A percentile compares a stretch with the other conserved stretches of the same genome.
These are phyloP conservation scores for Xanthorhoe spadicearia DNA, from an alignment of 2,888 invertebrate genomes.

Conservation along the genomic window DNA sequence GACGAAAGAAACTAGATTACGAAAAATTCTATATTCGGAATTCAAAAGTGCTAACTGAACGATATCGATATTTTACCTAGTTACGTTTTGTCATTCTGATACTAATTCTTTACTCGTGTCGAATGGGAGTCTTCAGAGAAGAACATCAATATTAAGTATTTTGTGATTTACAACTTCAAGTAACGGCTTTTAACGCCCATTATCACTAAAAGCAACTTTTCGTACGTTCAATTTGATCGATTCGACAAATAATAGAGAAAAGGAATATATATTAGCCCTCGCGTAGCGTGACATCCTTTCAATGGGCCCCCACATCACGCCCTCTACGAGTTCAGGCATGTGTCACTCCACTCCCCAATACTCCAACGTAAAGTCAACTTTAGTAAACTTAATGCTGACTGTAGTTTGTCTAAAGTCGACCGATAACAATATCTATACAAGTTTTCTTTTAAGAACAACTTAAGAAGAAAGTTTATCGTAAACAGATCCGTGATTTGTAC, in stretches of 20 bases:
- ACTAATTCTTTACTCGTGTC: too few relatives aligned
- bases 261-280: constrained; percentile 67
- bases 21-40: background rate
- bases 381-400: constrained; percentile 3
- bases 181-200: constrained; percentile 39
- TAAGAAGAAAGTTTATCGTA: background rate
- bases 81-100: too few relatives aligned
- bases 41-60: too few relatives aligned
- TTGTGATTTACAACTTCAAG: constrained; percentile 14
- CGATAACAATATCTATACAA: background rate
- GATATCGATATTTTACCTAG: too few relatives aligned
- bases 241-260: constrained; percentile 65
- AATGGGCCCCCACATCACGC: constrained; percentile 59
- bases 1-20: too few relatives aligned
- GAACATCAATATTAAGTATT: background rate
- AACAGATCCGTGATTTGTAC: background rate
- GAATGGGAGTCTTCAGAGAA: too few relatives aligned
- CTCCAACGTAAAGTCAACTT: constrained; percentile 4
- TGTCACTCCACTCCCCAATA: constrained; percentile 13
- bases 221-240: constrained; percentile 54
- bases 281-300: constrained; percentile 56
- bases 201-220: constrained; percentile 47
- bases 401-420: background rate
- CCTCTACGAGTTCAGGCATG: constrained; percentile 50
- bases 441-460: background rate